Percentiles rank a stretch among this genome's conserved stretches.
phyloP scores from a whole-genome alignment of 2,113 vertebrate genomes.

The Marmota monax region DNA sequence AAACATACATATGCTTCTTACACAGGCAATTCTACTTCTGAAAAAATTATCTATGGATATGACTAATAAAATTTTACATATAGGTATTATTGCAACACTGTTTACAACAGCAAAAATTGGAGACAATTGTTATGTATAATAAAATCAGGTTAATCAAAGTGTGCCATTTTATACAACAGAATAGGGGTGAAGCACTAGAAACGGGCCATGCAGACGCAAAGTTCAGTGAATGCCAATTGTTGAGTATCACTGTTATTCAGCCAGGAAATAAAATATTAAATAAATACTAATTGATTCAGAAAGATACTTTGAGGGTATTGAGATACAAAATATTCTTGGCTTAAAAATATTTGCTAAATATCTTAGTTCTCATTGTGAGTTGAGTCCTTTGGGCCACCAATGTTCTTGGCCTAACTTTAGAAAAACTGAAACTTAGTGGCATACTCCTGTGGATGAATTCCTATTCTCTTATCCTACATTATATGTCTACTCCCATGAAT shows the following conservation, averaged over 20 bases:
- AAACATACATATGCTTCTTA: neutral
- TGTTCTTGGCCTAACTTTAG: neutral
- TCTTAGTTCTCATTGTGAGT: neutral
- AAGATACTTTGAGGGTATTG: neutral
- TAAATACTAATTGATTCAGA: conserved; percentile 9
- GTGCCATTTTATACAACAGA: neutral
- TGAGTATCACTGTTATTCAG: neutral
- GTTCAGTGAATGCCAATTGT: neutral
- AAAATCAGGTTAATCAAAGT: conserved; percentile 18
- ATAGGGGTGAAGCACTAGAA: neutral
- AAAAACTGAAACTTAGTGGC: neutral
- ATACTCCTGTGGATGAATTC: neutral
- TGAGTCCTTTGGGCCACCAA: neutral
- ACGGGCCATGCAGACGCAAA: neutral
- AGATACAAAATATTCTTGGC: neutral
- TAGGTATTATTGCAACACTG: conserved; percentile 1
- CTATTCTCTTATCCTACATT: neutral
- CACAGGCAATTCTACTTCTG: neutral
- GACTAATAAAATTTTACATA: neutral
- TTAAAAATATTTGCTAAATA: conserved; percentile 33
- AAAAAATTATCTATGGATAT: neutral
- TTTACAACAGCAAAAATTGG: neutral
- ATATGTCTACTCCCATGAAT: neutral
- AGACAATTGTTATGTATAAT: neutral
- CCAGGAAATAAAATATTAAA: neutral